Conservation (phyloP, 2,797 vertebrate genomes). For the Characodon lateralis region DNA sequence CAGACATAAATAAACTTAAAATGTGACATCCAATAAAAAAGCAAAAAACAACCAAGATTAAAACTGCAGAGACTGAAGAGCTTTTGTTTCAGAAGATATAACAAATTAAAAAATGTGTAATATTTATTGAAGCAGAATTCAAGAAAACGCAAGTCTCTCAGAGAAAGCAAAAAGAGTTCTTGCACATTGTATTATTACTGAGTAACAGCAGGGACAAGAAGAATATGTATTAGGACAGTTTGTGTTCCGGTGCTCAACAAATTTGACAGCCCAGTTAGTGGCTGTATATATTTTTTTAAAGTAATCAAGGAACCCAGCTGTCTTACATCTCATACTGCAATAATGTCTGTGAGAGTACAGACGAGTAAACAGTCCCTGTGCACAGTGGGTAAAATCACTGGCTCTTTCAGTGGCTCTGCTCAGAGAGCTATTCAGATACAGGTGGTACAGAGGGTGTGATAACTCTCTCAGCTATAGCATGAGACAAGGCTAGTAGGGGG, state of each 20-base stretch:
- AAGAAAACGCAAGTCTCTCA: neutral
- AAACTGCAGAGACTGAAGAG: neutral
- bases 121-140: neutral
- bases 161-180: neutral
- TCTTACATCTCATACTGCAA: neutral
- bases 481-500: neutral
- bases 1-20: neutral
- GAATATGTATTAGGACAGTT: neutral
- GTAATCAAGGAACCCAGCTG: neutral
- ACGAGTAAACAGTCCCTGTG: neutral
- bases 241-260: neutral
- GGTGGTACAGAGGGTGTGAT: too few relatives aligned
- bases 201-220: neutral
- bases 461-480: neutral
- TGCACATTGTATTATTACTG: neutral
- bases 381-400: neutral
- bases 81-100: neutral
- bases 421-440: neutral
- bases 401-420: neutral
- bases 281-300: constrained; percentile 4
- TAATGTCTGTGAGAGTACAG: neutral
- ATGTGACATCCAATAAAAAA: neutral
- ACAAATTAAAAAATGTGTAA: neutral
- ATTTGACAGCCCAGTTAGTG: neutral
- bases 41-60: neutral